These are phyloP conservation scores for Macropus fuliginosus DNA, from an alignment of 2,797 vertebrate genomes.

Conservation along the genomic window DNA sequence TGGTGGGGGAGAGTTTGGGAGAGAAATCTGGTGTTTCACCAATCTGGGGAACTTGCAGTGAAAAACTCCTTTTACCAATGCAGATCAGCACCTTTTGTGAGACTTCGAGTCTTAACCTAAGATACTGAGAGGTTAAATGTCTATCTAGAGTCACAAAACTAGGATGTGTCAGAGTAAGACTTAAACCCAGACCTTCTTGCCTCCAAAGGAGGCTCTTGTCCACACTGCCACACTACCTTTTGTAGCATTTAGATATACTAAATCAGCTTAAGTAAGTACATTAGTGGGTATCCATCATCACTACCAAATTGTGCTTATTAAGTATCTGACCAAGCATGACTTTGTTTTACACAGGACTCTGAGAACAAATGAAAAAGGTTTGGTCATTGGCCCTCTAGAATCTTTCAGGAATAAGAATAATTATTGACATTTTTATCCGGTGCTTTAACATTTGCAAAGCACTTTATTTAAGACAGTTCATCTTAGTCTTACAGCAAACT, in stretches of 20 bases:
- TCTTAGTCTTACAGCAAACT: not conserved
- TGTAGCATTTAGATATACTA: not conserved
- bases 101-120: not conserved
- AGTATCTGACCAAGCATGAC: not conserved
- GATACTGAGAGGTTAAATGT: not conserved
- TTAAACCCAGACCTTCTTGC: not conserved
- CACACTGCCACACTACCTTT: not conserved
- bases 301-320: not conserved
- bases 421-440: not conserved
- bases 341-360: not conserved
- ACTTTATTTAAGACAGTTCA: not conserved
- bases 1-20: not conserved
- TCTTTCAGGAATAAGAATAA: not conserved
- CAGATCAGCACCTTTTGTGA: not conserved
- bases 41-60: not conserved
- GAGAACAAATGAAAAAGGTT: not conserved
- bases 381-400: not conserved
- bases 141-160: not conserved
- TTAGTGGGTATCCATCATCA: not conserved
- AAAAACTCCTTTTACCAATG: not conserved
- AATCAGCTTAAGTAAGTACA: not conserved
- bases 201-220: not conserved
- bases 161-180: not conserved
- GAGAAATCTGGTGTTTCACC: not conserved
- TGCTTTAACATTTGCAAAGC: not conserved